A percentile compares a stretch with the other conserved stretches of the same genome.
phyloP scores from a whole-genome alignment of 2,888 invertebrate genomes.

The Thymelicus lineola region DNA sequence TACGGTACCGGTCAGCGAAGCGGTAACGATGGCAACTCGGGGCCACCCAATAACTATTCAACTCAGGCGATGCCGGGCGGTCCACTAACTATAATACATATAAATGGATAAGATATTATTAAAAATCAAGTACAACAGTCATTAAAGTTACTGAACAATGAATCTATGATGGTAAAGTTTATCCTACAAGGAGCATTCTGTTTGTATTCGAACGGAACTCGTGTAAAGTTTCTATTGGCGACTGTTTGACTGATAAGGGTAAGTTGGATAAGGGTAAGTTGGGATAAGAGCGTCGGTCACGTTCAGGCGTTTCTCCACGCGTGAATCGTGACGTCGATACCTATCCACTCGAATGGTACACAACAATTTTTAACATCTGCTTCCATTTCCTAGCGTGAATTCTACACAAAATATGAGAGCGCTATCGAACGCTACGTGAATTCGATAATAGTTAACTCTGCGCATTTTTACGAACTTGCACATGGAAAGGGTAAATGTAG shows the following conservation, averaged over 20 bases:
- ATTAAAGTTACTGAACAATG: not conserved
- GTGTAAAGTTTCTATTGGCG: conserved; percentile 40
- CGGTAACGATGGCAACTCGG: too few species aligned
- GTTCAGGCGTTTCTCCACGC: conserved; percentile 43
- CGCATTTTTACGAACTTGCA: conserved; percentile 28
- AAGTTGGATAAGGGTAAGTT: conserved; percentile 21
- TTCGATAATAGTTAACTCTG: conserved; percentile 33
- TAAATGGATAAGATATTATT: too few species aligned
- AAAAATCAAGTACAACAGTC: too few species aligned
- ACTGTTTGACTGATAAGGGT: conserved; percentile 44
- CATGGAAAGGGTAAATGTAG: conserved; percentile 22
- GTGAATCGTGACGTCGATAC: conserved; percentile 47
- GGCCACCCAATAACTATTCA: too few species aligned
- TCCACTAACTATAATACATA: too few species aligned
- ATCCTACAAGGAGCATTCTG: conserved; percentile 9
- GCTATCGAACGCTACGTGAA: conserved; percentile 31
- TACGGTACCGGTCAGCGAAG: too few species aligned
- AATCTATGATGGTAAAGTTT: conserved; percentile 6
- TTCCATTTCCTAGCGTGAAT: conserved; percentile 44
- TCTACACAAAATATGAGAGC: conserved; percentile 38
- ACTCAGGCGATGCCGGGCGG: too few species aligned
- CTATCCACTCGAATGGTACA: conserved; percentile 45
- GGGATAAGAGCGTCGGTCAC: conserved; percentile 40
- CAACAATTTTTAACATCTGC: conserved; percentile 49
- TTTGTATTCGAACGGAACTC: conserved; percentile 24